Conservation (phyloP, 2,113 vertebrate genomes). For the Psettodes erumei region DNA sequence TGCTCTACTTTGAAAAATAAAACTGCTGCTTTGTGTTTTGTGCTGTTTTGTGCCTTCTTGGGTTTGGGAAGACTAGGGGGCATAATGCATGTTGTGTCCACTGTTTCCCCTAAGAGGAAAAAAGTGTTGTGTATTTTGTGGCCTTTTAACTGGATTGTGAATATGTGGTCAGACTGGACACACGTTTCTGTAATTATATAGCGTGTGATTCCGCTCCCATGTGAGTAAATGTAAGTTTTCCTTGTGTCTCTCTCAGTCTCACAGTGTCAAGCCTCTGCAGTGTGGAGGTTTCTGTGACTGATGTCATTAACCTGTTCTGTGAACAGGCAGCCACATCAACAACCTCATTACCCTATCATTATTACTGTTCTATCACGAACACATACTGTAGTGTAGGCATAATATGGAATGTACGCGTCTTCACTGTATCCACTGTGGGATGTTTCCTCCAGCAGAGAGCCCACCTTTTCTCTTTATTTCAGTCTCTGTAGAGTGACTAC, state of each 20-base stretch:
- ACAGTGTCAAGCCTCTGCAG: constrained; percentile 13
- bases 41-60: too few species aligned
- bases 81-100: too few species aligned
- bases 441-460: not conserved
- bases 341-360: constrained; percentile 69
- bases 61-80: too few species aligned
- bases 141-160: constrained; percentile 6
- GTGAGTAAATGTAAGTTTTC: constrained; percentile 45
- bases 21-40: too few species aligned
- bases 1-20: too few species aligned
- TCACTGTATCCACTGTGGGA: not conserved
- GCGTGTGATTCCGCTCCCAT: constrained; percentile 10
- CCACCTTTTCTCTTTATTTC: not conserved
- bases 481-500: too few species aligned
- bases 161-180: constrained; percentile 13
- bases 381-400: not conserved
- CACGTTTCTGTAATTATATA: constrained; percentile 46
- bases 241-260: constrained; percentile 11
- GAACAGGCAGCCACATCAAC: constrained; percentile 56
- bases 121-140: not conserved
- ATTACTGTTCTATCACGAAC: constrained; percentile 28
- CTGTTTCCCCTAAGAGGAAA: too few species aligned
- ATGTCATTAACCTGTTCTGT: constrained; percentile 68
- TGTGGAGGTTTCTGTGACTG: constrained; percentile 56
- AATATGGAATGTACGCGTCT: not conserved